Evolutionary conservation across 2,888 invertebrate genomes (phyloP), one percentile per base, ranked within the genome.

Genomic region (Sinodicranocentrus sp.): DNA sequence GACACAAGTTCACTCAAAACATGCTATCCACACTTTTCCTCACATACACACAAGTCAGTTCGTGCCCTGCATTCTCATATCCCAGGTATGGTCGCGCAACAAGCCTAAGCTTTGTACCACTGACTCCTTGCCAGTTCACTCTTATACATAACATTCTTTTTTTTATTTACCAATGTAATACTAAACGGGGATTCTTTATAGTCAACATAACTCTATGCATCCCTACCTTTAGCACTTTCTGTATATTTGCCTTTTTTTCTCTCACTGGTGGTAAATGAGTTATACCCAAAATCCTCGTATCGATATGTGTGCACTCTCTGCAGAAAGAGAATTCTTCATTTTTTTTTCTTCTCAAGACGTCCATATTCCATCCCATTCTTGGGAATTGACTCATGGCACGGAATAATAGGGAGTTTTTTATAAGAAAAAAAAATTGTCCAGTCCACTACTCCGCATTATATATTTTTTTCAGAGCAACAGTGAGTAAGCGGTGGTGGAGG

Each of bases 281-380:
- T 82, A 82, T 82, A 21, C 48, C 65, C 59, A 82, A 82, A 82
- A 82, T 82, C 65, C 67, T 82, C 72, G 54, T 80, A 63, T 48
- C 72, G 15, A 48, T 10, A 48, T 10, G 48, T 10, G 15, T n/a
- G 48, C 15, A 48, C 48, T 39, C 13, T 39, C n/a, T 33, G 33
- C 33, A 33, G n/a, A n/a, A 39, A 39, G 39, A 39, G 13, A 39
- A 39, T 8, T 8, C 39, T 39, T 39, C 6, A 8, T 5, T 39
- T 5, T 39, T 5, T 39, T 5, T 48, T 3, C 10, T 48, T 2
- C n/a, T 48, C 48, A 48, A 33, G 33, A 33, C 10, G 33, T 33
- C 10, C 33, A 10, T 33, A 33, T 33, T 33, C 10, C 48, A 48
- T 48, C 48, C 48, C 3, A 10, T 48, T 48, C 48, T 33, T 10